Conservation (phyloP, 2,113 vertebrate genomes). For the Neodontobutis hainanensis region DNA sequence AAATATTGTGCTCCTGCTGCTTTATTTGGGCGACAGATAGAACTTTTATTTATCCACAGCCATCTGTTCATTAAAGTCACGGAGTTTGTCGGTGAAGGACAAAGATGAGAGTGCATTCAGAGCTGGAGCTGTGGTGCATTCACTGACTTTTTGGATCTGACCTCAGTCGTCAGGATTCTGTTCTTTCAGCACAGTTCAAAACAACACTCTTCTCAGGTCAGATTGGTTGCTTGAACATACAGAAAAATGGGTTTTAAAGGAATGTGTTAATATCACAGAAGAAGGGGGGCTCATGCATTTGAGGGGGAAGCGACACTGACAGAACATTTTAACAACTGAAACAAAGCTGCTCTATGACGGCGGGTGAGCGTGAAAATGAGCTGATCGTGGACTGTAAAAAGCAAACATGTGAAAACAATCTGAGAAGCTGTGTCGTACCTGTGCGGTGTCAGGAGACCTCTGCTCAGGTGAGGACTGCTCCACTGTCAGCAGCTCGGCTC, state of each 20-base stretch:
- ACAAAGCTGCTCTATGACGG: neutral
- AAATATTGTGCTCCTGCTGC: too few species aligned
- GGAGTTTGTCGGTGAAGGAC: too few species aligned
- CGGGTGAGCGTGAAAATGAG: neutral
- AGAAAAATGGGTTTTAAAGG: neutral
- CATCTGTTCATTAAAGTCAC: too few species aligned
- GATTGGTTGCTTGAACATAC: constrained; percentile 8
- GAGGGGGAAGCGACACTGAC: neutral
- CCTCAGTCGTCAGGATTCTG: too few species aligned
- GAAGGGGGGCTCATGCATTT: neutral
- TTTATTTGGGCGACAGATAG: too few species aligned
- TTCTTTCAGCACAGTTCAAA: too few species aligned
- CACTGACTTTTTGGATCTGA: too few species aligned
- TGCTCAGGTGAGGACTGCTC: constrained; percentile 56
- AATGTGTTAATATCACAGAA: constrained; percentile 16
- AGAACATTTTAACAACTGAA: neutral
- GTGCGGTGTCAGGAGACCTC: constrained; percentile 32
- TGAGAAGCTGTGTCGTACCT: constrained; percentile 40
- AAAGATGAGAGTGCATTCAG: too few species aligned
- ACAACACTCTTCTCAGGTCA: neutral
- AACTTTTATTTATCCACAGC: too few species aligned
- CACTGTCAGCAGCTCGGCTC: constrained; percentile 63
- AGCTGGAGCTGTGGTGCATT: too few species aligned
- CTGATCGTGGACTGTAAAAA: neutral
- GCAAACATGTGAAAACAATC: too few species aligned